Conservation (phyloP, 2,797 vertebrate genomes). For the Lycodopsis pacificus region DNA sequence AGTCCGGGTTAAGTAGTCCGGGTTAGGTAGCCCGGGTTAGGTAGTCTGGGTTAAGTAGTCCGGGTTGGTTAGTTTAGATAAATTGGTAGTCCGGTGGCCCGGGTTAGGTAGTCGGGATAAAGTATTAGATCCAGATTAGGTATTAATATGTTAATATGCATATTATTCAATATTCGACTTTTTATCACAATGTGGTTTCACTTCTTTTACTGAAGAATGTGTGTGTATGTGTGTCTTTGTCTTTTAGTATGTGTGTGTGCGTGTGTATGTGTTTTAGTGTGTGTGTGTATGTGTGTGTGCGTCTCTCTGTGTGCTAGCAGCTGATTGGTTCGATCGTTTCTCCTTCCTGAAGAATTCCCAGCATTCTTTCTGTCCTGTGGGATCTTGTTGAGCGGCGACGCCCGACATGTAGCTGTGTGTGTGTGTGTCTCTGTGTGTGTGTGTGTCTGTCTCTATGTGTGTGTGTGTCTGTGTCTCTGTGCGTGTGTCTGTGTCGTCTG, state of each 20-base stretch:
- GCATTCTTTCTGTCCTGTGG: conserved; percentile 21
- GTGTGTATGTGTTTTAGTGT: neutral
- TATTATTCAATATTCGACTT: neutral
- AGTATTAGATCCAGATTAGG: too few species aligned
- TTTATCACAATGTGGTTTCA: neutral
- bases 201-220: neutral
- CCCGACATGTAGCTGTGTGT: neutral
- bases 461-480: conserved; percentile 2
- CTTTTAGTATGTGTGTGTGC: too few species aligned
- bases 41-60: too few species aligned
- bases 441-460: too few species aligned
- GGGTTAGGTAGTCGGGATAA: too few species aligned
- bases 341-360: neutral
- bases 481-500: neutral
- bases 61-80: too few species aligned
- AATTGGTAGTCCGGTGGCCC: too few species aligned
- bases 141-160: neutral
- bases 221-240: too few species aligned
- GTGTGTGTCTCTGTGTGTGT: neutral
- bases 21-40: too few species aligned
- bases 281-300: neutral
- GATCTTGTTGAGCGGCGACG: conserved; percentile 7
- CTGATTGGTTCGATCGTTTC: neutral
- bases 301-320: neutral
- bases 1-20: too few species aligned